Conservation (phyloP, 92 coral and sea anemone species). For the Micromussa lordhowensis region DNA sequence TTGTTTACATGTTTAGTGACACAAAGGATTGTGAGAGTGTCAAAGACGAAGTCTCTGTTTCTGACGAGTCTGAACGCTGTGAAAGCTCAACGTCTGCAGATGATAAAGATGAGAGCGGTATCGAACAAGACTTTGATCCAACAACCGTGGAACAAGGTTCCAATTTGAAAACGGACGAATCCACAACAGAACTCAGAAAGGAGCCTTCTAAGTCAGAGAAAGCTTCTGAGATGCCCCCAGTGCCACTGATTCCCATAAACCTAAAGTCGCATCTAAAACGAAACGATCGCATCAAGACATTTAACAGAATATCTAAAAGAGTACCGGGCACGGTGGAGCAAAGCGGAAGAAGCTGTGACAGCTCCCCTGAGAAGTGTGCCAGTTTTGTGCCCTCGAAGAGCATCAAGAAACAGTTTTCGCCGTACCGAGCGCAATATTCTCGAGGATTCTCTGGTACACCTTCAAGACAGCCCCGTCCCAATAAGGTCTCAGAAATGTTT, state of each 20-base stretch:
- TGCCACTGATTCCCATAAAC: constrained; percentile 40
- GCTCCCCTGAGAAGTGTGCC: constrained; percentile 55
- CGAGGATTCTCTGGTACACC: constrained; percentile 1
- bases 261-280: constrained; percentile 45
- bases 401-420: not conserved
- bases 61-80: constrained; percentile 43
- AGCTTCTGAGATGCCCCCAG: constrained; percentile 15
- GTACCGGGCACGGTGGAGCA: constrained; percentile 16
- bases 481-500: constrained; percentile 38
- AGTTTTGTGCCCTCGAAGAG: constrained; percentile 6
- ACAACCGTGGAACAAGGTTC: not conserved
- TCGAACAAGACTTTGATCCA: constrained; percentile 45
- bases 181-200: constrained; percentile 9
- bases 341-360: constrained; percentile 33
- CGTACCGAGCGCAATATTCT: not conserved
- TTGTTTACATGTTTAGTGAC: not conserved
- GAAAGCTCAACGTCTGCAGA: constrained; percentile 41
- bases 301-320: constrained; percentile 23
- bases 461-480: constrained; percentile 24
- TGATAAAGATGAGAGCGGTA: constrained; percentile 45
- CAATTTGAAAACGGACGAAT: not conserved
- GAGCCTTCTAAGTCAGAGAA: not conserved
- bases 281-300: constrained; percentile 44
- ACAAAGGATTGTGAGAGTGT: constrained; percentile 20
- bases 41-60: constrained; percentile 7